A percentile compares a stretch with the other conserved stretches of the same genome.
phyloP scores from a whole-genome alignment of 2,888 invertebrate genomes.

The Machimus atricapillus region DNA sequence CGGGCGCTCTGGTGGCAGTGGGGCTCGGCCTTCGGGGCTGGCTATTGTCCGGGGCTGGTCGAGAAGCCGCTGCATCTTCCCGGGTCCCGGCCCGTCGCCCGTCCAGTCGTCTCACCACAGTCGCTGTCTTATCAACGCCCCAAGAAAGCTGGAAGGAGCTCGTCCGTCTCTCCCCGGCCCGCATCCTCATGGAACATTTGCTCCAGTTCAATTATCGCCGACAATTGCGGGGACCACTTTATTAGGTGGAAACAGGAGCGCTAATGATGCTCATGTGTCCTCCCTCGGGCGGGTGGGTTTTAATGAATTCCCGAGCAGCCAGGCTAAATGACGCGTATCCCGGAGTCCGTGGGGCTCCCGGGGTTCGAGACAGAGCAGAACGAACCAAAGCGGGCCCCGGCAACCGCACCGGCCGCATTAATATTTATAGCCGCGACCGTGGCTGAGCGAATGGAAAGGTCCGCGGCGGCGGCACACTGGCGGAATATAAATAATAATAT shows the following conservation, averaged over 20 bases:
- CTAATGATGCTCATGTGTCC: constrained; percentile 41
- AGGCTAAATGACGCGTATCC: background rate
- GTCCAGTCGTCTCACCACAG: background rate
- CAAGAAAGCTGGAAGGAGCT: background rate
- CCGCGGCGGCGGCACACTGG: background rate
- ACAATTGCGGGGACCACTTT: constrained; percentile 32
- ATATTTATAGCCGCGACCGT: constrained; percentile 11
- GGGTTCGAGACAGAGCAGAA: background rate
- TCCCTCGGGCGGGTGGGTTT: background rate
- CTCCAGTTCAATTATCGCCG: constrained; percentile 20
- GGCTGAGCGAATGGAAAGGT: background rate
- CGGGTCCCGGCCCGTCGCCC: background rate
- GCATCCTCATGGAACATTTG: constrained; percentile 16
- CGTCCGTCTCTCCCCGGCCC: background rate
- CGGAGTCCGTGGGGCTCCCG: background rate
- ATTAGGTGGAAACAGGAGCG: constrained; percentile 44
- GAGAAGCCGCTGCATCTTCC: background rate
- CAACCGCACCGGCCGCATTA: constrained; percentile 10
- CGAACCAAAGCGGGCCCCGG: background rate
- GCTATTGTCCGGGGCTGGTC: background rate
- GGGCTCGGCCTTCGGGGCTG: background rate
- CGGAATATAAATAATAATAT: constrained; percentile 28
- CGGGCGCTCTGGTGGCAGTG: background rate
- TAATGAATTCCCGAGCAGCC: constrained; percentile 36
- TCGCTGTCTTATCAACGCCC: background rate